These are phyloP conservation scores for Thecocarcelia acutangulata DNA, from an alignment of 2,888 invertebrate genomes.

Conservation along the genomic window DNA sequence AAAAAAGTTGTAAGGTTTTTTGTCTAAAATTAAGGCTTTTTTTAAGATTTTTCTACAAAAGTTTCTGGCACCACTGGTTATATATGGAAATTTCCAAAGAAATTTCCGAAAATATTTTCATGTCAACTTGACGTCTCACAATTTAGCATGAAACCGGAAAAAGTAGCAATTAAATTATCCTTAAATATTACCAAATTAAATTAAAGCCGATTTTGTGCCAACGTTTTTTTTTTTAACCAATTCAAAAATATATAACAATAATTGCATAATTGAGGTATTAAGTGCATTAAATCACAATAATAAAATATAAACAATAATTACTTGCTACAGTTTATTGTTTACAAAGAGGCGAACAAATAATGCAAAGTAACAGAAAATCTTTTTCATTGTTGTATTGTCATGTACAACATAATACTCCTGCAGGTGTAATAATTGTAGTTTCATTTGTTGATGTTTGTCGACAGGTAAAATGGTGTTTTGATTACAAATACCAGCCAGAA, in stretches of 20 bases:
- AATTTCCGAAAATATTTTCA: too few relatives aligned
- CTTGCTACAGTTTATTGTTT: neutral
- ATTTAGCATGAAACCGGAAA: too few relatives aligned
- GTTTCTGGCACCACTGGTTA: too few relatives aligned
- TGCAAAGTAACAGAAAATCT: slow-evolving; percentile 53
- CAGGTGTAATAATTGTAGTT: slow-evolving; percentile 57
- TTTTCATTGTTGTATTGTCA: slow-evolving; percentile 55
- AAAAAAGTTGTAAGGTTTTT: too few relatives aligned
- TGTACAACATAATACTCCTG: slow-evolving; percentile 58
- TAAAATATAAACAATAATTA: slow-evolving; percentile 34
- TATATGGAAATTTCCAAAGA: too few relatives aligned
- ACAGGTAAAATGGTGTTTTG: slow-evolving; percentile 28
- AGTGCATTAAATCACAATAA: slow-evolving; percentile 6
- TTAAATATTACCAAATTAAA: too few relatives aligned
- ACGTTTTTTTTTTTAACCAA: too few relatives aligned
- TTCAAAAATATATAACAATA: neutral
- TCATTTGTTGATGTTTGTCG: slow-evolving; percentile 19
- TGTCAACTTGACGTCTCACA: too few relatives aligned
- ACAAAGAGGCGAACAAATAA: slow-evolving; percentile 40
- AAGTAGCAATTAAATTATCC: too few relatives aligned
- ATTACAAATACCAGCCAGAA: slow-evolving; percentile 24
- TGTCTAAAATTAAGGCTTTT: too few relatives aligned
- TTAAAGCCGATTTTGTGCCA: too few relatives aligned
- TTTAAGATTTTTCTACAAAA: too few relatives aligned
- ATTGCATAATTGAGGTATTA: slow-evolving; percentile 6